A percentile compares a stretch with the other conserved stretches of the same genome.
Evolutionary conservation across 2,797 vertebrate species (phyloP).

Genomic region (Muscicapa comitata): DNA sequence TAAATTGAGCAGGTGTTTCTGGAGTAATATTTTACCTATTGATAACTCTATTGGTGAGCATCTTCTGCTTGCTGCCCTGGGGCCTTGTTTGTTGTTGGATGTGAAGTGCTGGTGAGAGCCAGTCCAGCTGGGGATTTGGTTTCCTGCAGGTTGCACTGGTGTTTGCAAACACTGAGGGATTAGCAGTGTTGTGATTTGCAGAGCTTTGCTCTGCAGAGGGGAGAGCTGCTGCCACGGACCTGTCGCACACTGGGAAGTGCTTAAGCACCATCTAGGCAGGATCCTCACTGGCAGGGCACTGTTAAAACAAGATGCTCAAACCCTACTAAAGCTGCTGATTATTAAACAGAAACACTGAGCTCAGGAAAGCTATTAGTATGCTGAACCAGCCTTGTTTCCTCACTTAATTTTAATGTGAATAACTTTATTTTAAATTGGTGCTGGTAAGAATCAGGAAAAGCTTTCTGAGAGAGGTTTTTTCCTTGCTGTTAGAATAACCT

Average conservation of each 20-base stretch:
- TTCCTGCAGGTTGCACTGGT: neutral
- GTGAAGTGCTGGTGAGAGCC: neutral
- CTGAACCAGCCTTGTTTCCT: constrained; percentile 10
- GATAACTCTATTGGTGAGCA: neutral
- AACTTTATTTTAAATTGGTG: constrained; percentile 4
- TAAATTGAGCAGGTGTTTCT: neutral
- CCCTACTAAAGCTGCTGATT: neutral
- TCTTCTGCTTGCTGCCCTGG: neutral
- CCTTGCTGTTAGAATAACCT: constrained; percentile 36
- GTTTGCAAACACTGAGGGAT: neutral
- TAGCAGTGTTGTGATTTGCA: neutral
- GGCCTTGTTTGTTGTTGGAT: neutral
- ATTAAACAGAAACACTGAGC: constrained; percentile 20
- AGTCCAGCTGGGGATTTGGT: neutral
- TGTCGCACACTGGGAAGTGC: neutral
- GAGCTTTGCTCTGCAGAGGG: neutral
- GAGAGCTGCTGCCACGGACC: neutral
- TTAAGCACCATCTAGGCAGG: neutral
- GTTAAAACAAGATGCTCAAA: constrained; percentile 40
- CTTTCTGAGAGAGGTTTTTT: neutral
- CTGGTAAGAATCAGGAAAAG: neutral
- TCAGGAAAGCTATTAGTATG: constrained; percentile 7
- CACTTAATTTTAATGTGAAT: constrained; percentile 39
- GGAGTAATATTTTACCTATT: neutral
- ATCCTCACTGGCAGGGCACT: neutral